Base-by-base conservation (phyloP, 2,888 invertebrate species). In the Oithona nana region DNA sequence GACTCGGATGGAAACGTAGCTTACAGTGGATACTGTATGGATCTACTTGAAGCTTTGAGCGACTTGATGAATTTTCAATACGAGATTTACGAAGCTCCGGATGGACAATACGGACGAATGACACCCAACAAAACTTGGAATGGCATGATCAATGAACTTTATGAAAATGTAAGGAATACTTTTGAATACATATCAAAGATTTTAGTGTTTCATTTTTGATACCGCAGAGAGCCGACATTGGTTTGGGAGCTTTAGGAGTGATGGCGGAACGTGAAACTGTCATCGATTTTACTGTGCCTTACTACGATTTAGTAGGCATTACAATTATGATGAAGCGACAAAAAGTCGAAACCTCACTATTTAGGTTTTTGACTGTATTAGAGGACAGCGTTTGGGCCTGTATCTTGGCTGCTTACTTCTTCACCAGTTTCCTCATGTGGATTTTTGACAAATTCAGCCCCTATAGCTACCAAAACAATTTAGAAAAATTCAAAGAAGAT, bases 221-320 rank as follows among this genome's bases (percentile, higher is more conserved):
- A 52, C 6, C 26, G 24, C 48, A 79, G 77, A 80, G 81, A 68
- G 95, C 94, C 0, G 95, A 97, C 71, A 92, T 97, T 67, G 94
- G 88, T 0, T 73, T 97, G 8, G 89, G 90, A 1, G 88, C 94
- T 0, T 79, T 97, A 71, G 90, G 93, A 0, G 94, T 97, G 0
- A 95, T 94, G 90, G 94, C 95, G 0, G 95, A 95, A 70, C 77
- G 97, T 48, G 94, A 94, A 74, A 89, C 88, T 70, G 92, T 94
- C 0, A 89, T 97, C 1, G 97, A 97, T 49, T 67, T 95, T 72
- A 97, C 97, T 0, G 92, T 97, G 0, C 95, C 97, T 0, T 97
- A 92, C 73, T 97, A 97, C 73, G 97, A 98, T 75, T 78, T 95
- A 66, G 95, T 97, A 0, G 97, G 97, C 0, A 88, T 94, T 61